Evolutionary conservation across 1,140 invertebrate species (phyloP), one percentile per base, ranked within the genome.

Genomic region (Drosophila subpulchrella): DNA sequence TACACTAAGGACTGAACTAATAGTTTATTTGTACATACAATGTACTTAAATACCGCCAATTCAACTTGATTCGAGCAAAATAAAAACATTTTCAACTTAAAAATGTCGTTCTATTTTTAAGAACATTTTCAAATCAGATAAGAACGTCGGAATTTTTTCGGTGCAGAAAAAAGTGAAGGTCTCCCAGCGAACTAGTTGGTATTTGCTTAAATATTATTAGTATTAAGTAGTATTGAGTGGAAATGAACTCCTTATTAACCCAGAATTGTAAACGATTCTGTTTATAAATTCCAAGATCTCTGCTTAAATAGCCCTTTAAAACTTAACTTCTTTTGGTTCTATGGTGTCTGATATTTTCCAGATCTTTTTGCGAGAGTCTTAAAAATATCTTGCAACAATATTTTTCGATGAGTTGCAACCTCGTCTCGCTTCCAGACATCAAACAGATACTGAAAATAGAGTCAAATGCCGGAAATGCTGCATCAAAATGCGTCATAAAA

Each of bases 381-480:
- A 63, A 72, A 58, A 72, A 68, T 72, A 58, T 48, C 41, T 38
- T 24, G 62, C 66, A 70, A 27, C 61, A 47, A 67, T 44, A 71
- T 71, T 70, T 58, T 6, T 54, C 41, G 38, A 62, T 42, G 48
- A 55, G 27, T 20, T 62, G 13, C 60, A 39, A 54, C 60, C 46
- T 32, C 66, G 36, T 30, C 50, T 41, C 30, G 34, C 51, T 27
- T 11, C 44, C 44, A 72, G 36, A 72, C 68, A 72, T 72, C 66
- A 71, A 71, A 71, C 65, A 10, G 44, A 39, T 12, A 42, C 68
- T 44, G 38, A 58, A 72, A 71, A 72, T 72, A 71, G 66, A 39
- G 30, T 32, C 65, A 12, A 72, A 72, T 58, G 66, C 68, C 68
- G 68, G 68, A 72, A 72, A 58, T 72, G 68, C 65, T 36, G 39